Conservation (phyloP, 1,140 invertebrate species). For the Sycobia sp. region DNA sequence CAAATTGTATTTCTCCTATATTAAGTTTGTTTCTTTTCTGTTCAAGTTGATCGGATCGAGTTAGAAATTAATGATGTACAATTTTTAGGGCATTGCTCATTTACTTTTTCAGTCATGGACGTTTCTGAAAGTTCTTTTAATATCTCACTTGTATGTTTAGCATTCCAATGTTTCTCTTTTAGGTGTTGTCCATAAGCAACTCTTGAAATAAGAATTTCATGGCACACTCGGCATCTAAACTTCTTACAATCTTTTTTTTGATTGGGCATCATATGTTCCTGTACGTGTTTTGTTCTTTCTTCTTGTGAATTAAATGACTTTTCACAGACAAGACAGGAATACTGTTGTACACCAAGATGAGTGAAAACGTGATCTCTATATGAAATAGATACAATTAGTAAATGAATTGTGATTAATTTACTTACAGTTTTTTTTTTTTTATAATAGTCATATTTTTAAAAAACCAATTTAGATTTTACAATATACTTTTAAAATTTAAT, state of each 20-base stretch:
- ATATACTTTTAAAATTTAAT: too few relatives aligned
- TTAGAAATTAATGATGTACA: too few relatives aligned
- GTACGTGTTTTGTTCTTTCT: conserved; percentile 24
- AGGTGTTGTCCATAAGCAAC: conserved; percentile 25
- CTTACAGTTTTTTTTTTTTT: neutral
- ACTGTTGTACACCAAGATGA: conserved; percentile 14
- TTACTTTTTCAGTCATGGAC: conserved; percentile 16
- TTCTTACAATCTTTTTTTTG: conserved; percentile 22
- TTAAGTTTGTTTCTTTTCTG: too few relatives aligned
- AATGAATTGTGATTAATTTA: neutral
- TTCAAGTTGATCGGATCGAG: too few relatives aligned
- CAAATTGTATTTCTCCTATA: too few relatives aligned
- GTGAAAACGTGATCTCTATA: conserved; percentile 22
- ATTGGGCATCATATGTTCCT: conserved; percentile 19
- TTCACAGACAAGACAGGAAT: conserved; percentile 16
- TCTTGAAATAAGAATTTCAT: conserved; percentile 25
- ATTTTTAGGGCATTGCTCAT: conserved; percentile 7
- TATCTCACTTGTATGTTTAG: conserved; percentile 18
- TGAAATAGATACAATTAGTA: neutral
- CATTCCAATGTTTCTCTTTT: conserved; percentile 27
- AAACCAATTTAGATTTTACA: too few relatives aligned
- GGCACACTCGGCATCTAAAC: conserved; percentile 30
- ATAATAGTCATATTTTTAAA: too few relatives aligned
- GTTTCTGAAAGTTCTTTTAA: conserved; percentile 16
- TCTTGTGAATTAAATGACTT: conserved; percentile 18